Percentiles rank a stretch among this genome's conserved stretches.
Evolutionary conservation across 2,797 vertebrate genomes (phyloP).

Genomic region (Philypnodon macrostomus): DNA sequence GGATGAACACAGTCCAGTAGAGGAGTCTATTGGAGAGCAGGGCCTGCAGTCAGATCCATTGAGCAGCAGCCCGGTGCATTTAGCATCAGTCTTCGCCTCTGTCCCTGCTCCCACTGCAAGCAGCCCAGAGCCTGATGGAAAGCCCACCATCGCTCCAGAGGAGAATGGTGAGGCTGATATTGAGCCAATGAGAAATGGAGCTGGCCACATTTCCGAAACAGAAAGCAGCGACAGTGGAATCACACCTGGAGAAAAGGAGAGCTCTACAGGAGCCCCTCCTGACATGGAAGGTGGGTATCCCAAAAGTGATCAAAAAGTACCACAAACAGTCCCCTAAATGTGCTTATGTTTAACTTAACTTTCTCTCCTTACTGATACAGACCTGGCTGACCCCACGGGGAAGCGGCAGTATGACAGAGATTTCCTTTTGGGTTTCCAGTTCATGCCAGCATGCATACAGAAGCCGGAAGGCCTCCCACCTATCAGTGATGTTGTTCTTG

Average conservation of each 20-base stretch:
- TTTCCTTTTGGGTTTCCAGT: constrained; percentile 94
- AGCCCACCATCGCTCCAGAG: constrained; percentile 73
- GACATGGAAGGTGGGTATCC: constrained; percentile 81
- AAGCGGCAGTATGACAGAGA: constrained; percentile 92
- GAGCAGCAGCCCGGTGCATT: constrained; percentile 59
- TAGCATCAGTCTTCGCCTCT: constrained; percentile 43
- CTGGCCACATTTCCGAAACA: constrained; percentile 82
- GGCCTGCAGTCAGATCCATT: constrained; percentile 49
- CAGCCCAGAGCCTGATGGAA: constrained; percentile 62
- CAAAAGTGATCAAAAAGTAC: neutral
- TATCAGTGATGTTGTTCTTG: constrained; percentile 95
- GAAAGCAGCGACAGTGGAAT: constrained; percentile 79
- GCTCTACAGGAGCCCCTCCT: constrained; percentile 66
- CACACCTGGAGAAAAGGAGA: constrained; percentile 75
- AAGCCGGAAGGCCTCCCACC: constrained; percentile 95
- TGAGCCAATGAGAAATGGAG: constrained; percentile 86
- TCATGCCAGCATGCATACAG: constrained; percentile 91
- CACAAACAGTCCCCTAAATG: neutral
- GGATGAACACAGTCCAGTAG: constrained; percentile 75
- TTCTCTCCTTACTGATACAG: constrained; percentile 42
- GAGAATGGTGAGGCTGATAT: constrained; percentile 85
- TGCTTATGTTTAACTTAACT: neutral
- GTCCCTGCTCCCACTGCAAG: constrained; percentile 22
- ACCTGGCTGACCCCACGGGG: constrained; percentile 84
- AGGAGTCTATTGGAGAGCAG: constrained; percentile 75